Conservation (phyloP, 1,140 invertebrate genomes). For the Leptonema lineaticorne region DNA sequence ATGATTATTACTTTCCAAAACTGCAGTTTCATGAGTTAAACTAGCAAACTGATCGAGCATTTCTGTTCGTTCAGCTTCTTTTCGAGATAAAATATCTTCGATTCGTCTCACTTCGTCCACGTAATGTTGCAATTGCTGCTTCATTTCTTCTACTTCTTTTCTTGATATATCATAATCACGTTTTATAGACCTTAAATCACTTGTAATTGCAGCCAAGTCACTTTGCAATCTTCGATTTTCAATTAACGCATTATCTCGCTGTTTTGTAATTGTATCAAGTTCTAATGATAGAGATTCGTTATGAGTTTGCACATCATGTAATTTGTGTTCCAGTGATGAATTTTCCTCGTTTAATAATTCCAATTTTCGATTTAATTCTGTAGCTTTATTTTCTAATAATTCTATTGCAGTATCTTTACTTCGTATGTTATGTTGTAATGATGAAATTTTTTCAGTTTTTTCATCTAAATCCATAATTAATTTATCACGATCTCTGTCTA, state of each 20-base stretch:
- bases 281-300: conserved; percentile 55
- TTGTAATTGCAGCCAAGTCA: conserved; percentile 57
- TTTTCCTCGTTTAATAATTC: conserved; percentile 43
- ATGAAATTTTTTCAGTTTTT: conserved; percentile 58
- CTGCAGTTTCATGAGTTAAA: conserved; percentile 68
- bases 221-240: conserved; percentile 67
- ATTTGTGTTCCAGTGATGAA: conserved; percentile 56
- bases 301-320: conserved; percentile 59
- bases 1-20: conserved; percentile 71
- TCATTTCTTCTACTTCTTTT: conserved; percentile 66
- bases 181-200: conserved; percentile 54
- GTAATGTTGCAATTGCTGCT: conserved; percentile 71
- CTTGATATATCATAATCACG: conserved; percentile 63
- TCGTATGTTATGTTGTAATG: conserved; percentile 59
- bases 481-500: conserved; percentile 64
- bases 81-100: conserved; percentile 66
- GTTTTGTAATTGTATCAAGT: conserved; percentile 50
- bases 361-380: conserved; percentile 50
- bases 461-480: conserved; percentile 61
- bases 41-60: conserved; percentile 72
- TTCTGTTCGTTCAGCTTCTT: conserved; percentile 70
- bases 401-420: conserved; percentile 52
- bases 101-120: conserved; percentile 68
- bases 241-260: conserved; percentile 58
- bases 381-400: conserved; percentile 51